phyloP scores from a whole-genome alignment of 2,113 vertebrate species.

The Apodemus sylvaticus region DNA sequence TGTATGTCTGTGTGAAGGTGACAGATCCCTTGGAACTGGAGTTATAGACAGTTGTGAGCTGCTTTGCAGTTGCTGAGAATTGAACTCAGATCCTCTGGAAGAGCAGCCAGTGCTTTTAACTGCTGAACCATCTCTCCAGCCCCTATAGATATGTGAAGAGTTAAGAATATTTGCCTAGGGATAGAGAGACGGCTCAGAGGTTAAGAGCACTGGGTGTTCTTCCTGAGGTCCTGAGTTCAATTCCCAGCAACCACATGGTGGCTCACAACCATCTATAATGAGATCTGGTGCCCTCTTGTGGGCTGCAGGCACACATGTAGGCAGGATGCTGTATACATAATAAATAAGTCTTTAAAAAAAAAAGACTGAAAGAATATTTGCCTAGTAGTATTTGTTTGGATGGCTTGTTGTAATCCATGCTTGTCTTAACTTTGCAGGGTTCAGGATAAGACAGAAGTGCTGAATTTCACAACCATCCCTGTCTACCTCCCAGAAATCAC shows the following conservation, averaged over 20 bases:
- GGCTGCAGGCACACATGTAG: too few species aligned
- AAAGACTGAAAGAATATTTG: background rate
- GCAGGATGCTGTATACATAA: too few species aligned
- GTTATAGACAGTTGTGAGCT: background rate
- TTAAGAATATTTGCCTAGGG: background rate
- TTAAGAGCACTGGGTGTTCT: too few species aligned
- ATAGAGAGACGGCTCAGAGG: too few species aligned
- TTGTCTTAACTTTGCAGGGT: slow-evolving; percentile 80
- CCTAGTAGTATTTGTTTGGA: background rate
- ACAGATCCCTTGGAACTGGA: background rate
- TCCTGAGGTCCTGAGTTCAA: too few species aligned
- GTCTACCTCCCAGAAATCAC: slow-evolving; percentile 92
- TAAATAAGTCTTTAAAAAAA: too few species aligned
- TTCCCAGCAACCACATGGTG: too few species aligned
- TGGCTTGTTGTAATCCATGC: background rate
- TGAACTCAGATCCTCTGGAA: background rate
- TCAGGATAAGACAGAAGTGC: slow-evolving; percentile 88
- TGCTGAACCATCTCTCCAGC: background rate
- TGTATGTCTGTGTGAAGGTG: background rate
- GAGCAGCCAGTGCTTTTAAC: background rate
- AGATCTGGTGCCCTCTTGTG: too few species aligned
- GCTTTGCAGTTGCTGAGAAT: background rate
- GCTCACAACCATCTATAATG: too few species aligned
- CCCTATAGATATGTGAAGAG: background rate
- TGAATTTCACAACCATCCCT: slow-evolving; percentile 82